These are phyloP conservation scores for Eurytoma californica DNA, from an alignment of 2,888 invertebrate genomes.

Conservation along the genomic window DNA sequence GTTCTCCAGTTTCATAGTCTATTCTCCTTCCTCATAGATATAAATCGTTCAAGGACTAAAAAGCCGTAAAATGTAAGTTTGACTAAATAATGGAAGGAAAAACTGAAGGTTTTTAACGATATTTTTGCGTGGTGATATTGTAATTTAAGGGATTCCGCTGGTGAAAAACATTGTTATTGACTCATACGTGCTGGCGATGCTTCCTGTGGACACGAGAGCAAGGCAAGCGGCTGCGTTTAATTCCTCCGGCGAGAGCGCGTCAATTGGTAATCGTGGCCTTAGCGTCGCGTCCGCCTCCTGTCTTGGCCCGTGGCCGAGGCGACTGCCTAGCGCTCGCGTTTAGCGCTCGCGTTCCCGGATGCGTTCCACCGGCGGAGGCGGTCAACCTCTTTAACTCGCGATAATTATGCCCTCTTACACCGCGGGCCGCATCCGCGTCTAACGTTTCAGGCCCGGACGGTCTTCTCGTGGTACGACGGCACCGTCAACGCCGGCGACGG, in stretches of 20 bases:
- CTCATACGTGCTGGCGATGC: neutral
- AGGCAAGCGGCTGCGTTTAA: slow-evolving; percentile 16
- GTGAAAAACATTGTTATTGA: neutral
- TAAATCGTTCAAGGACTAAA: too few relatives aligned
- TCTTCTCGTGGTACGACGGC: slow-evolving; percentile 89
- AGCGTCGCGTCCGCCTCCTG: slow-evolving; percentile 30
- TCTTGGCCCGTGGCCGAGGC: slow-evolving; percentile 14
- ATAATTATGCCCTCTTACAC: slow-evolving; percentile 59
- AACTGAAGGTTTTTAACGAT: too few relatives aligned
- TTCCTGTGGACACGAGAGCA: neutral
- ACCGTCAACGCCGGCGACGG: slow-evolving; percentile 79
- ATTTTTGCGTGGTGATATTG: too few relatives aligned
- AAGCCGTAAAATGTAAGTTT: too few relatives aligned
- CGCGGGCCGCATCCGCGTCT: slow-evolving; percentile 17
- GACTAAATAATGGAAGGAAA: too few relatives aligned
- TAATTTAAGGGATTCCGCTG: too few relatives aligned
- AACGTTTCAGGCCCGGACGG: slow-evolving; percentile 81
- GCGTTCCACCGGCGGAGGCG: slow-evolving; percentile 39
- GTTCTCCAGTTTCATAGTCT: neutral
- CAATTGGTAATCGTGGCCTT: slow-evolving; percentile 45
- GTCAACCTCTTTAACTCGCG: slow-evolving; percentile 60
- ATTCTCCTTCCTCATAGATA: too few relatives aligned
- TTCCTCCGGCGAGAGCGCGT: slow-evolving; percentile 32
- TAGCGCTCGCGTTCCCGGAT: slow-evolving; percentile 58
- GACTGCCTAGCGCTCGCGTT: too few relatives aligned